These are phyloP conservation scores for Tetragnatha montana DNA, from an alignment of 2,888 invertebrate species.

Conservation along the genomic window DNA sequence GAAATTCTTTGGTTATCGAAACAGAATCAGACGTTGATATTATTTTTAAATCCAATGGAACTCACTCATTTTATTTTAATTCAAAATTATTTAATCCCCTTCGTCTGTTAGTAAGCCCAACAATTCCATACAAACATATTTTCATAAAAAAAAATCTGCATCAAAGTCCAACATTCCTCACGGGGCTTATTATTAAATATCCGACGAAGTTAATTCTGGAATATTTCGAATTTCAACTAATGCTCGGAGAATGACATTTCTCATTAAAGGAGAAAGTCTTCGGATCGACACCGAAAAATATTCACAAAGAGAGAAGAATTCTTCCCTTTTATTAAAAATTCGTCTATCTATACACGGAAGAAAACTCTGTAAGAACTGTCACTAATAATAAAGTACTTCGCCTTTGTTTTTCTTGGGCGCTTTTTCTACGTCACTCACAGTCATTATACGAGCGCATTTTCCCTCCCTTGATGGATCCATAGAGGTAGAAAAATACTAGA, in stretches of 20 bases:
- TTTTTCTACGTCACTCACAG: constrained; percentile 23
- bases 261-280: constrained; percentile 22
- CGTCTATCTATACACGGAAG: background rate
- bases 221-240: background rate
- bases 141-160: background rate
- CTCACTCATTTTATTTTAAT: no score
- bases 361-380: constrained; percentile 37
- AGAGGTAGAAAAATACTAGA: no score
- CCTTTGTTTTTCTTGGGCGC: constrained; percentile 9
- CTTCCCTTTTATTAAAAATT: constrained; percentile 37
- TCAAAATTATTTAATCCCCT: no score
- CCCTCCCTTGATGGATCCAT: no score
- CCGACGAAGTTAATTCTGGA: background rate
- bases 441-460: constrained; percentile 35
- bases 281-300: constrained; percentile 16
- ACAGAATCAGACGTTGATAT: no score
- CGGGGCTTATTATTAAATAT: background rate
- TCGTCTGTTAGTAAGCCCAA: no score
- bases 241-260: constrained; percentile 18
- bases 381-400: constrained; percentile 44
- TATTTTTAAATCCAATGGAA: no score
- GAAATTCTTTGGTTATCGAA: no score
- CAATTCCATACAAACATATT: no score
- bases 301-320: constrained; percentile 3
- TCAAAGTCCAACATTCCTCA: background rate